These are phyloP conservation scores for Pyrrhia umbra DNA, from an alignment of 2,888 invertebrate genomes.

Conservation along the genomic window DNA sequence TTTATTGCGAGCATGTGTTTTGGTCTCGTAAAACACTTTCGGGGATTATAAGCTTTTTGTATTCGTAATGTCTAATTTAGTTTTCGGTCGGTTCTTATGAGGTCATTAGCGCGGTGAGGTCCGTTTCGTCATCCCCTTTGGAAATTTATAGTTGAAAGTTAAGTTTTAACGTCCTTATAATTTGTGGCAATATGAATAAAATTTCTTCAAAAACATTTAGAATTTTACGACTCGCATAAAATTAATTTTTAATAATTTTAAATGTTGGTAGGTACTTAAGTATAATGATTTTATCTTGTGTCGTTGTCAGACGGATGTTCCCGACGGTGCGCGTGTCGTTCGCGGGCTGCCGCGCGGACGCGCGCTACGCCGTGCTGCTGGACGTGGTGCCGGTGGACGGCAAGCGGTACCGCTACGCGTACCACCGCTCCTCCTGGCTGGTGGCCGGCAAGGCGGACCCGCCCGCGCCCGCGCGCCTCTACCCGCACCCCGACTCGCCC, in stretches of 20 bases:
- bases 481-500: constrained; percentile 99
- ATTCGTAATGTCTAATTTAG: constrained; percentile 86
- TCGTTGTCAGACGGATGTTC: constrained; percentile 94
- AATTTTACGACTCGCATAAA: constrained; percentile 44
- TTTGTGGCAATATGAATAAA: constrained; percentile 69
- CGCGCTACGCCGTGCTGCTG: constrained; percentile 97
- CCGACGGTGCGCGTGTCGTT: constrained; percentile 98
- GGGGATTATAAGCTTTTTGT: constrained; percentile 84
- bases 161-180: constrained; percentile 74
- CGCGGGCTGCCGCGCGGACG: constrained; percentile 94
- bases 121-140: constrained; percentile 67
- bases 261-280: constrained; percentile 24
- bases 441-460: constrained; percentile 99
- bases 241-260: constrained; percentile 13
- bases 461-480: constrained; percentile 97
- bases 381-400: constrained; percentile 99
- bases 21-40: constrained; percentile 87
- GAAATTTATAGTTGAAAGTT: constrained; percentile 75
- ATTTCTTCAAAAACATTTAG: constrained; percentile 51
- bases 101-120: constrained; percentile 83
- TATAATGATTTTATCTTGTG: constrained; percentile 26
- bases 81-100: constrained; percentile 81
- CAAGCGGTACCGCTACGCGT: constrained; percentile 99
- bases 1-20: constrained; percentile 88
- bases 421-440: constrained; percentile 99